Base-by-base conservation (phyloP, 2,888 invertebrate genomes). In the Harpalus rufipes region DNA sequence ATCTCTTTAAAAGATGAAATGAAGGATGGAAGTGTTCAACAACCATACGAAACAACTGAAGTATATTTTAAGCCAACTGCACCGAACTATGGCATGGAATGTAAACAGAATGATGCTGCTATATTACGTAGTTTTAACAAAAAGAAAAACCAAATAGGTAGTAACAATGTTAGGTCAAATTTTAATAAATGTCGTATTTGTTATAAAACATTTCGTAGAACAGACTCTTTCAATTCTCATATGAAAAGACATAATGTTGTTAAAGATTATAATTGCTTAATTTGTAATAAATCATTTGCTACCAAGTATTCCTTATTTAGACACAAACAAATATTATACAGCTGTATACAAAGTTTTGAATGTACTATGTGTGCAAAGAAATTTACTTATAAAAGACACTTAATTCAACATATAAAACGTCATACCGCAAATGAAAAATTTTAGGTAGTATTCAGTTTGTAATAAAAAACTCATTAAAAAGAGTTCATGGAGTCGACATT, bases 401-500 rank as follows among this genome's bases (percentile, higher is more conserved):
- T 85, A 14, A 10, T 58, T 85, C 86, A 7, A 86, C 85, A 61
- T 76, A 59, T 39, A 32, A 74, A 25, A 86, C 83, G 80, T 87
- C 86, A 58, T 58, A n/a, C 4, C 10, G 58, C 1, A 58, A 58
- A 1, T n/a, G 7, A 58, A 4, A 1, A 4, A 4, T 58, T 58
- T n/a, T 6, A 58, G 6, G 1, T 21, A 21, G 21, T 58, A 12
- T 58, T 1, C 58, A 58, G 6, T 58, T 16, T 58, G 58, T 58
- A 16, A 58, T n/a, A 58, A n/a, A 58, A 58, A 58, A 1, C 7
- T 58, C 58, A 58, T 12, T n/a, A 1, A n/a, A 16, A 58, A 14
- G 4, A n/a, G 6, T 58, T 7, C 58, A 14, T 58, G 1, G n/a
- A 10, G 7, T 7, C 12, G 14, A 7, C 58, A 58, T 58, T 6